Conservation (phyloP, 2,113 vertebrate genomes). For the Tylochromis polylepis region DNA sequence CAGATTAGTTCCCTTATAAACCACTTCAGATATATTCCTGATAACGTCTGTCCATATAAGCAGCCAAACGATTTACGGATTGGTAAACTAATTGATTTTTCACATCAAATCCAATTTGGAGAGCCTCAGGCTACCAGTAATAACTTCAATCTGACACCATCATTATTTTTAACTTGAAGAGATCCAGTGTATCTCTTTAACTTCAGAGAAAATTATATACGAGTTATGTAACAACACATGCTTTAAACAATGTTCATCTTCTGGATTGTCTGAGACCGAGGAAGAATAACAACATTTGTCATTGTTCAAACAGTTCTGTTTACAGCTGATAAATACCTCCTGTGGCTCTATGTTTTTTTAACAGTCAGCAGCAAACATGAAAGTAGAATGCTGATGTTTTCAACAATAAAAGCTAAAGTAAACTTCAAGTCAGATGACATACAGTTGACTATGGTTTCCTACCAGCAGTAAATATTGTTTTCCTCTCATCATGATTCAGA, state of each 20-base stretch:
- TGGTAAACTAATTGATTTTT: not conserved
- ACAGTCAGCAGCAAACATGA: not conserved
- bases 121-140: not conserved
- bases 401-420: not conserved
- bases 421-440: not conserved
- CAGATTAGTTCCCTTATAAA: not conserved
- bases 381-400: not conserved
- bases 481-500: not conserved
- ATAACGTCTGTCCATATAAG: not conserved
- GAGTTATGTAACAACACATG: not conserved
- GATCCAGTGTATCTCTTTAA: not conserved
- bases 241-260: not conserved
- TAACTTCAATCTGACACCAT: not conserved
- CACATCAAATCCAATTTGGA: not conserved
- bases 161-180: not conserved
- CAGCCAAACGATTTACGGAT: not conserved
- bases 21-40: not conserved
- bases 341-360: not conserved
- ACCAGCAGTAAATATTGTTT: not conserved
- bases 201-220: not conserved
- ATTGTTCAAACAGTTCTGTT: not conserved
- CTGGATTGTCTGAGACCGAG: not conserved
- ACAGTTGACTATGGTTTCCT: not conserved
- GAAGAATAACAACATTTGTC: not conserved
- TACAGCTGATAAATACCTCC: not conserved